Evolutionary conservation across 2,113 vertebrate species (phyloP).

Genomic region (Jacana jacana): DNA sequence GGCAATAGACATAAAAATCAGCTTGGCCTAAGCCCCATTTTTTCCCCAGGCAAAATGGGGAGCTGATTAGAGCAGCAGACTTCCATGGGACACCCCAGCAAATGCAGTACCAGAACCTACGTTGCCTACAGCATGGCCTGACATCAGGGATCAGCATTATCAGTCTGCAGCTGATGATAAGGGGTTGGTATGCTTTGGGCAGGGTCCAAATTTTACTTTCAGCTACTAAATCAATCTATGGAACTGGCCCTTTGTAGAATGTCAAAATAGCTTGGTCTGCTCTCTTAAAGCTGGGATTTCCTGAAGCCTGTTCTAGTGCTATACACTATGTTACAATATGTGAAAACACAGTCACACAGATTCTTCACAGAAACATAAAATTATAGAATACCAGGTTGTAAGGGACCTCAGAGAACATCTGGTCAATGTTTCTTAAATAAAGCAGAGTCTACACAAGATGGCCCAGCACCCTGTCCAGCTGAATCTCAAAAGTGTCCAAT

Average conservation of each 20-base stretch:
- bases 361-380: neutral
- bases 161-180: neutral
- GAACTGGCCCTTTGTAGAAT: neutral
- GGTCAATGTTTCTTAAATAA: neutral
- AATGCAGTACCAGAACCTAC: neutral
- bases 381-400: neutral
- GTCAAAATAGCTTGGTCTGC: neutral
- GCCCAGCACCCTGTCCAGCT: neutral
- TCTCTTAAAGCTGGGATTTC: neutral
- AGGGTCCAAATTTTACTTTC: neutral
- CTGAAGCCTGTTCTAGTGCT: neutral
- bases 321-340: neutral
- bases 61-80: neutral
- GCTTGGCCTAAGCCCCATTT: neutral
- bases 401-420: neutral
- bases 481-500: neutral
- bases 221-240: neutral
- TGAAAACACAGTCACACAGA: neutral
- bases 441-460: neutral
- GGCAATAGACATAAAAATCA: neutral
- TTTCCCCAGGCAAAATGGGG: neutral
- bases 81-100: neutral
- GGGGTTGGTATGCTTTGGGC: neutral
- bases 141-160: neutral
- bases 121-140: neutral